A percentile compares a stretch with the other conserved stretches of the same genome.
Evolutionary conservation across 2,888 invertebrate genomes (phyloP).

Genomic region (Notodonta ziczac): DNA sequence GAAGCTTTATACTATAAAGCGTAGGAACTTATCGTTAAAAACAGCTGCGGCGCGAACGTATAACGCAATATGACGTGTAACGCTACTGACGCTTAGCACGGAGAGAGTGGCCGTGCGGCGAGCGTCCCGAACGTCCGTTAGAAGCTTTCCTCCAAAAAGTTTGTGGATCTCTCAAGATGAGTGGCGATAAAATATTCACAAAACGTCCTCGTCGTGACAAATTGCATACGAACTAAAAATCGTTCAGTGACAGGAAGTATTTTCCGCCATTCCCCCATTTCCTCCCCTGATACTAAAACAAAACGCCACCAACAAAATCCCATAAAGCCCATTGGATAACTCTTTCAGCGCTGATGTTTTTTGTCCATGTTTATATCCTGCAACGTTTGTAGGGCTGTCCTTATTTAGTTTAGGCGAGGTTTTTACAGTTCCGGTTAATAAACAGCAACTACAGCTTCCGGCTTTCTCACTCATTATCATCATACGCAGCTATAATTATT

Average conservation of each 20-base stretch:
- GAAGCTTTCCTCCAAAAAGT: too few species aligned
- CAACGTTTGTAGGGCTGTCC: background rate
- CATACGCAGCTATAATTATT: too few species aligned
- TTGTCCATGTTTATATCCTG: background rate
- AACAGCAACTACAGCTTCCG: too few species aligned
- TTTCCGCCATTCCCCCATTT: background rate
- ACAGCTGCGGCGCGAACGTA: too few species aligned
- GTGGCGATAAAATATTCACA: background rate
- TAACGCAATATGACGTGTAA: too few species aligned
- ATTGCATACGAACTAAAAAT: background rate
- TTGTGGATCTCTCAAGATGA: background rate
- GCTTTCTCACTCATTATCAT: too few species aligned
- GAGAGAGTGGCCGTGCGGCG: too few species aligned
- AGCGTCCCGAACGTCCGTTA: too few species aligned
- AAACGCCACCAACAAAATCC: constrained; percentile 3
- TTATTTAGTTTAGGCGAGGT: background rate
- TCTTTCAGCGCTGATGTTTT: constrained; percentile 2
- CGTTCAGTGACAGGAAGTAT: background rate
- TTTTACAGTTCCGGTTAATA: background rate
- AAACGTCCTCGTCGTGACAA: background rate
- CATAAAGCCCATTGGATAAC: constrained; percentile 5
- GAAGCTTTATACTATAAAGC: too few species aligned
- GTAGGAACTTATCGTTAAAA: too few species aligned
- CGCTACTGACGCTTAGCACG: too few species aligned
- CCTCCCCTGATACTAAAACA: background rate